A percentile compares a stretch with the other conserved stretches of the same genome.
phyloP scores from a whole-genome alignment of 2,113 vertebrate genomes.

The Fukomys damarensis region DNA sequence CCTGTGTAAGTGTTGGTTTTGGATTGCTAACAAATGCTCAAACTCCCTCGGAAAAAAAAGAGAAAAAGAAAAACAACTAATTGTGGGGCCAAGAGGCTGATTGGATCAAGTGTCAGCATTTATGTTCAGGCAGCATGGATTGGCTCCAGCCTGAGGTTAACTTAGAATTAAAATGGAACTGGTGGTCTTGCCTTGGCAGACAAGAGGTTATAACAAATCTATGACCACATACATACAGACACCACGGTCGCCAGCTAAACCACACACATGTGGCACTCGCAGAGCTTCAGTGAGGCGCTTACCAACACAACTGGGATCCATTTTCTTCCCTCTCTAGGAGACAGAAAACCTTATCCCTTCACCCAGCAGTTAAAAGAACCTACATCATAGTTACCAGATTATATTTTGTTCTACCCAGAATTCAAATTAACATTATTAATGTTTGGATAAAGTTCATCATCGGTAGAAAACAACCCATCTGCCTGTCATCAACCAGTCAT shows the following conservation, averaged over 20 bases:
- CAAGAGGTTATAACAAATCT: conserved; percentile 73
- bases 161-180: conserved; percentile 74
- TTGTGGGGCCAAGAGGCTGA: conserved; percentile 31
- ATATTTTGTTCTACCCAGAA: conserved; percentile 36
- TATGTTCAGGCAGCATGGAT: conserved; percentile 49
- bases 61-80: conserved; percentile 63
- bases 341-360: conserved; percentile 43
- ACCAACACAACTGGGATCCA: conserved; percentile 52
- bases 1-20: conserved; percentile 52
- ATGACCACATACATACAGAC: conserved; percentile 78
- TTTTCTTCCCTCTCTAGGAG: conserved; percentile 69
- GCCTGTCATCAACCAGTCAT: conserved; percentile 10
- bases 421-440: conserved; percentile 61
- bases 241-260: conserved; percentile 74
- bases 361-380: conserved; percentile 53
- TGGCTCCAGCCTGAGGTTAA: conserved; percentile 77
- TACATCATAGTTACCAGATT: conserved; percentile 59
- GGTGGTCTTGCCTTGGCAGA: conserved; percentile 76
- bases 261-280: conserved; percentile 71
- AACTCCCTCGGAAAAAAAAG: conserved; percentile 12
- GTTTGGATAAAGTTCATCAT: background rate
- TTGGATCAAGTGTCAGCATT: conserved; percentile 67
- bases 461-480: conserved; percentile 39
- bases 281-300: conserved; percentile 60
- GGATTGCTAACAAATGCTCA: conserved; percentile 67